These are phyloP conservation scores for Palythoa grandiflora DNA, from an alignment of 92 coral and sea anemone genomes.

Conservation along the genomic window DNA sequence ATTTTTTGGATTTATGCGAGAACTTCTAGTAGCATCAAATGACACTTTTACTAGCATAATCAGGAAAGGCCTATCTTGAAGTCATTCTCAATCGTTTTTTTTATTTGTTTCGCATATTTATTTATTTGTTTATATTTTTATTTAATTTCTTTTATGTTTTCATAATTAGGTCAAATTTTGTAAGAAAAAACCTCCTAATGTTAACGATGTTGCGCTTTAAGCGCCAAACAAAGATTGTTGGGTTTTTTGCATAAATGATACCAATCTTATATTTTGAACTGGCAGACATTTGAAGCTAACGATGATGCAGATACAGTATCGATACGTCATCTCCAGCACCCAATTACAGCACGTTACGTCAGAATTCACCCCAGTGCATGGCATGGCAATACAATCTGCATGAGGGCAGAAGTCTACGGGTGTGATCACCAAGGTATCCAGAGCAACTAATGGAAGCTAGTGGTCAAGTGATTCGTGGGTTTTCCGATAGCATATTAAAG, in stretches of 20 bases:
- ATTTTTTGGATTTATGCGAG: too few species aligned
- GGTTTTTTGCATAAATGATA: background rate
- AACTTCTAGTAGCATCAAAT: too few species aligned
- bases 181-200: too few species aligned
- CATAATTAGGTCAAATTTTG: too few species aligned
- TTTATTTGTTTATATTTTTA: too few species aligned
- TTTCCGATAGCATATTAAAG: background rate
- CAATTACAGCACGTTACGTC: conserved; percentile 92
- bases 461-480: background rate
- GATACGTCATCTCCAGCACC: conserved; percentile 85
- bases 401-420: conserved; percentile 95
- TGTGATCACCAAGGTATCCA: conserved; percentile 84
- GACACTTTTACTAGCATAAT: too few species aligned
- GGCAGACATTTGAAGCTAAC: conserved; percentile 79
- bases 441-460: background rate
- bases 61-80: too few species aligned
- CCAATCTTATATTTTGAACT: background rate
- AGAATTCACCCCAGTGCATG: conserved; percentile 88
- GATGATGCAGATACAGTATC: conserved; percentile 86
- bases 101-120: too few species aligned
- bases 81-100: too few species aligned
- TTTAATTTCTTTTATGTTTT: background rate
- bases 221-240: background rate
- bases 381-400: conserved; percentile 89
- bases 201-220: background rate